Base-by-base conservation (phyloP, 2,888 invertebrate genomes). In the Cephus nigrinus region DNA sequence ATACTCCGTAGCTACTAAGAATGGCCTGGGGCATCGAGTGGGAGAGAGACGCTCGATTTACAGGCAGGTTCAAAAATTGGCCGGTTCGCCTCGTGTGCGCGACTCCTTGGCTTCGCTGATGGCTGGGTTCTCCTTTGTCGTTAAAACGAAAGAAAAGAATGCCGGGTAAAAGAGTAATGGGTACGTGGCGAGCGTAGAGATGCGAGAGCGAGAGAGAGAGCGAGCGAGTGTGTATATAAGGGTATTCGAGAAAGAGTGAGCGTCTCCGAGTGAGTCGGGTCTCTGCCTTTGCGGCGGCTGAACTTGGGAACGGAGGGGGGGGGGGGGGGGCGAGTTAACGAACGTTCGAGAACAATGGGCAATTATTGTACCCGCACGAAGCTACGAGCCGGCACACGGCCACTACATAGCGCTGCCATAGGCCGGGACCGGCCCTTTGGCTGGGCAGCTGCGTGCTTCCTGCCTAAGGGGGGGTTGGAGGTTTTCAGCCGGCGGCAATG, bases 301-400 rank as follows among this genome's bases (percentile, higher is more conserved):
- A 23, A 5, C 23, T 55, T 55, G 40, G 15, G 40, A 15, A 12
- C 0, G 12, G 4, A 0, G 34, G 31, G 11, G 5, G 12, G 12
- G 33, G 4, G 1, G 33, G 33, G 11, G 9, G 9, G n/a, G 74
- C 4, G 36, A 34, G 36, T 33, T 33, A 76, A 74, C 79, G 75
- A 80, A 81, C 78, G 79, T 78, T 80, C 78, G 76, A 76, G 79
- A 80, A 81, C 82, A 82, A 82, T 81, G 77, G 76, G 77, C 78
- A 82, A 82, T 82, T 81, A 82, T 79, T 75, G 32, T n/a, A 40
- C 75, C 36, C 36, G 74, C 34, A 71, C 71, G 71, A 71, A 71
- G 31, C 55, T 55, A 55, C 55, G 55, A 55, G 55, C 9, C 2
- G 40, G 40, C 40, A 40, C 55, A 55, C 23, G 55, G 23, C 15